Evolutionary conservation across 2,888 invertebrate species (phyloP).

Genomic region (Chromoteleia sp.): DNA sequence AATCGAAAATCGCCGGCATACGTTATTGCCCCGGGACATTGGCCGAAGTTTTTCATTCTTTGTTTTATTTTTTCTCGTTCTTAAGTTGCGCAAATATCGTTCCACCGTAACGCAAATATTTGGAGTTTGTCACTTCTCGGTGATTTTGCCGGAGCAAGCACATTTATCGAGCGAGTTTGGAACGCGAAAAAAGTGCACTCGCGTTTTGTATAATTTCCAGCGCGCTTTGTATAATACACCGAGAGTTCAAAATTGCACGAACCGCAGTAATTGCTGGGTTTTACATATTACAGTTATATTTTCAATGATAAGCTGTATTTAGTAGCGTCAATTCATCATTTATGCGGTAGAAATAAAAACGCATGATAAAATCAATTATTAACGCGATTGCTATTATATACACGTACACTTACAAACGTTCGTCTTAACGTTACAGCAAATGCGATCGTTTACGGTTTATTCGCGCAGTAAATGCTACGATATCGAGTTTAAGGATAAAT

Average conservation of each 20-base stretch:
- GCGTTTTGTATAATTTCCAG: not conserved
- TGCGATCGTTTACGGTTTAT: conserved; percentile 19
- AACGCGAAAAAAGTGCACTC: not conserved
- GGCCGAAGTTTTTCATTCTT: not conserved
- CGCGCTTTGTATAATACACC: not conserved
- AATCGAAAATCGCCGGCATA: no score
- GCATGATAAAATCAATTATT: conserved; percentile 59
- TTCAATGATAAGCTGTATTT: conserved; percentile 37
- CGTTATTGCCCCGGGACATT: not conserved
- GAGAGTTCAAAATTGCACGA: not conserved
- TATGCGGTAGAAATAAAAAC: conserved; percentile 42
- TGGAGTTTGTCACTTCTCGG: conserved; percentile 16
- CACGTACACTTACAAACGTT: conserved; percentile 20
- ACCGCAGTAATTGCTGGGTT: conserved; percentile 8
- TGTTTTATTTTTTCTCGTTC: conserved; percentile 1
- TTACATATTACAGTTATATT: conserved; percentile 34
- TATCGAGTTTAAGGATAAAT: conserved; percentile 32
- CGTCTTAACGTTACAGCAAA: conserved; percentile 38
- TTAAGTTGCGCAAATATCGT: conserved; percentile 9
- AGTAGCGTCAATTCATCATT: conserved; percentile 29
- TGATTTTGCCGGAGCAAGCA: conserved; percentile 5
- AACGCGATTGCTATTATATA: conserved; percentile 40
- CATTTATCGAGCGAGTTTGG: conserved; percentile 4
- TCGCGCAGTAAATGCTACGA: conserved; percentile 18
- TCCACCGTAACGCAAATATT: conserved; percentile 21